Base-by-base conservation (phyloP, 1,140 invertebrate genomes). In the Drosophila asahinai region DNA sequence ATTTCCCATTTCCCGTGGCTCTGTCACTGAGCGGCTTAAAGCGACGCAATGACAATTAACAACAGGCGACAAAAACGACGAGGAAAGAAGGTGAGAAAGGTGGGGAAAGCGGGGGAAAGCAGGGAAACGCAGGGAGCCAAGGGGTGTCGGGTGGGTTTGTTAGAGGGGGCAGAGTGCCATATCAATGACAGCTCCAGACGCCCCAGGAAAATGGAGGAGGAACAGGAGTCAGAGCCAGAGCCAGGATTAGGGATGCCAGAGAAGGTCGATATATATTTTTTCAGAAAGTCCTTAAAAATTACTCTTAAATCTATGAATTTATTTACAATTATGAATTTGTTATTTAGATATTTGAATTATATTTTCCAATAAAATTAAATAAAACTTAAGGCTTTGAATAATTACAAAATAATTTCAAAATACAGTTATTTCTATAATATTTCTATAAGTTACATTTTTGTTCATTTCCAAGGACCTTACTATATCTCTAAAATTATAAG, bases 1-100 rank as follows among this genome's bases (percentile, higher is more conserved):
- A 48, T 68, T 66, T 42, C 62, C 45, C 30, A 67, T 45, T 73
- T 66, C 47, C 70, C 55, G 43, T 64, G 42, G 19, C 78, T 67
- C 66, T 57, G 63, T 62, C 61, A 67, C 63, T 76, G 77, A 87
- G 83, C 77, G 73, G 83, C 83, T 87, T 89, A 87, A 83, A 83
- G 84, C 84, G 73, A 77, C 67, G 83, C 83, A 87, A 87, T 87
- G 83, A 83, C 84, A 87, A 89, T 89, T 87, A 87, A 87, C 80
- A 82, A 87, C 83, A 86, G 83, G 80, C 83, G 83, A 72, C 79
- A 72, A 86, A 55, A 86, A 77, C 83, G 72, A 77, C 65, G 65
- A 64, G 68, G 33, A 66, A 49, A 12, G 55, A 58, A 77, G 55
- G 63, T 54, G 75, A 55, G 33, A 14, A 30, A 58, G 25, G 12